phyloP scores from a whole-genome alignment of 2,113 vertebrate genomes.

The Rhynchomys soricoides region DNA sequence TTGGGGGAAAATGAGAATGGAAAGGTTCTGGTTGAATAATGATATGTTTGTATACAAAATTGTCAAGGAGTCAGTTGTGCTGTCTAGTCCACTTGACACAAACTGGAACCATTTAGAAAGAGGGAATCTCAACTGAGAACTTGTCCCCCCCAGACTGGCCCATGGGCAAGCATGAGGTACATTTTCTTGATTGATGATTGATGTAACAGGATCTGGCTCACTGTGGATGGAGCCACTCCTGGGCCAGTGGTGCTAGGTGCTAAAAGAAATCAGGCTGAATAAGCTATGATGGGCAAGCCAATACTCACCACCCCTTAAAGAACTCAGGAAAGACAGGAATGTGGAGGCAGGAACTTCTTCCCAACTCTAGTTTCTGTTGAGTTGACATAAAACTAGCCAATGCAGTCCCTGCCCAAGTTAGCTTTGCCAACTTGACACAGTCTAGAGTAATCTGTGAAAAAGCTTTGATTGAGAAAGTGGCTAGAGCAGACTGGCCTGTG shows the following conservation, averaged over 20 bases:
- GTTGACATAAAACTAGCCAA: neutral
- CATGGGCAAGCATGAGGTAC: neutral
- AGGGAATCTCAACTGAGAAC: neutral
- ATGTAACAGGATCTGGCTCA: neutral
- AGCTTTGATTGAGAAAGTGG: neutral
- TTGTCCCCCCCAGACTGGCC: neutral
- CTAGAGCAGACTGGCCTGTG: neutral
- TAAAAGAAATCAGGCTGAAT: neutral
- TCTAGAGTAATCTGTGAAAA: neutral
- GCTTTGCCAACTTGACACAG: neutral
- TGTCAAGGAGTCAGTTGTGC: neutral
- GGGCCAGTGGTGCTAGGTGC: neutral
- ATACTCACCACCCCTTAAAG: no score
- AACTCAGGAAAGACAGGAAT: neutral
- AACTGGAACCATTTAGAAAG: neutral
- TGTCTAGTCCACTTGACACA: neutral
- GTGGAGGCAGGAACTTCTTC: neutral
- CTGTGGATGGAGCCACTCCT: neutral
- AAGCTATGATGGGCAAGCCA: neutral
- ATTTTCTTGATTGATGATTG: neutral
- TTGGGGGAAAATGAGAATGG: neutral
- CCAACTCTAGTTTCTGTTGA: neutral
- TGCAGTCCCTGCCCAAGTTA: neutral
- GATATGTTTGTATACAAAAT: neutral
- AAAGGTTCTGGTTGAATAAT: neutral